Base-by-base conservation (phyloP, 2,888 invertebrate species). In the Achlya flavicornis region DNA sequence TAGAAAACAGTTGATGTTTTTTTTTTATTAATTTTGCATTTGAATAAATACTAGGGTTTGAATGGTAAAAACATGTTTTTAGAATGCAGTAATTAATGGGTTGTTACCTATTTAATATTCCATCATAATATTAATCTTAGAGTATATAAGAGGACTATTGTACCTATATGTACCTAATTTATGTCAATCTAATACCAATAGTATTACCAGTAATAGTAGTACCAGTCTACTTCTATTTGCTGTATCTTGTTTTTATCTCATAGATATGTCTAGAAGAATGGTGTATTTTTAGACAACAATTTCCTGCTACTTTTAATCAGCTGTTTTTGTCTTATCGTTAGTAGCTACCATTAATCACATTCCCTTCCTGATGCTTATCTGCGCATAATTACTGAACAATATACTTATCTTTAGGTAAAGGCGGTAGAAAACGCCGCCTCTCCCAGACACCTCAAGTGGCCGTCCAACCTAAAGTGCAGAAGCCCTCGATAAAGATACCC, bases 401-500 rank as follows among this genome's bases (percentile, higher is more conserved):
- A 19, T 19, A 53, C 19, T 48, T 53, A 53, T 48, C 53, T 53
- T 53, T 53, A 93, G 93, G 88, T 75, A 91, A 91, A 79, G 79
- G 80, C 71, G 88, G 84, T 69, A 85, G 92, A 75, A 93, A 93
- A 79, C 91, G 93, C 61, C 92, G 92, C 64, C 85, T 88, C n/a
- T 93, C 91, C 63, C 87, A 87, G 69, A 90, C 92, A 3, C 88
- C 89, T 3, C 90, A 87, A 71, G 86, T 88, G 11, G 79, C 83
- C 26, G 88, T 91, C 46, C 90, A 91, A 68, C 88, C 93, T 0
- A 94, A 94, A 83, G 77, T 93, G 61, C 94, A 92, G 70, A 93
- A 89, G 65, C 86, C 93, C 0, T 81, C 89, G 5, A 80, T 90
- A 33, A 90, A 85, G 71, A 76, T 91, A 41, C 79, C 87, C 59